These are phyloP conservation scores for Holacanthus passer DNA, from an alignment of 2,113 vertebrate species.

Conservation along the genomic window DNA sequence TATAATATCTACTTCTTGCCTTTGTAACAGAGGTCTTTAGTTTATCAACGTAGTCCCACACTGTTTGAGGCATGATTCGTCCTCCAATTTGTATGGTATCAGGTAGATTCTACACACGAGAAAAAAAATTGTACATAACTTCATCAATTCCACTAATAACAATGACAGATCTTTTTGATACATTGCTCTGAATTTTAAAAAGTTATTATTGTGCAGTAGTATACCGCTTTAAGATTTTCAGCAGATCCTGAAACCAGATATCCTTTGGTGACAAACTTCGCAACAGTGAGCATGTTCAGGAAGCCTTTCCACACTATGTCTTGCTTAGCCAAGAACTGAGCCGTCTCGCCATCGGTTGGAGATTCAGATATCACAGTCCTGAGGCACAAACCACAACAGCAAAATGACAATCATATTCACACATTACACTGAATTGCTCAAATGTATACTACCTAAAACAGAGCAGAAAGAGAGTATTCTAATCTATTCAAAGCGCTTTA, in stretches of 20 bases:
- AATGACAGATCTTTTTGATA: neutral
- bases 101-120: constrained; percentile 91
- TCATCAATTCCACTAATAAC: constrained; percentile 6
- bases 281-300: constrained; percentile 95
- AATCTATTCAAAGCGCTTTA: neutral
- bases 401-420: constrained; percentile 9
- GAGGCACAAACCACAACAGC: constrained; percentile 67
- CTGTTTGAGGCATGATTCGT: constrained; percentile 94
- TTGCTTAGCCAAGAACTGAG: constrained; percentile 91
- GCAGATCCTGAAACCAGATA: constrained; percentile 94
- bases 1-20: constrained; percentile 79
- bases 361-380: constrained; percentile 80
- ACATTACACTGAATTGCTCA: neutral
- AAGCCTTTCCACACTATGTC: constrained; percentile 96
- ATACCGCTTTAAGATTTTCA: constrained; percentile 93
- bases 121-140: neutral
- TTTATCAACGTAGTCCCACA: constrained; percentile 98
- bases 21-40: constrained; percentile 95
- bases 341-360: constrained; percentile 87
- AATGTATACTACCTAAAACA: constrained; percentile 6
- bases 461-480: neutral
- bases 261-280: constrained; percentile 98
- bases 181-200: neutral
- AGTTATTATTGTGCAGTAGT: neutral
- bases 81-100: constrained; percentile 97